A percentile compares a stretch with the other conserved stretches of the same genome.
Conservation (phyloP, 2,797 vertebrate species). For the Ispidina picta region DNA sequence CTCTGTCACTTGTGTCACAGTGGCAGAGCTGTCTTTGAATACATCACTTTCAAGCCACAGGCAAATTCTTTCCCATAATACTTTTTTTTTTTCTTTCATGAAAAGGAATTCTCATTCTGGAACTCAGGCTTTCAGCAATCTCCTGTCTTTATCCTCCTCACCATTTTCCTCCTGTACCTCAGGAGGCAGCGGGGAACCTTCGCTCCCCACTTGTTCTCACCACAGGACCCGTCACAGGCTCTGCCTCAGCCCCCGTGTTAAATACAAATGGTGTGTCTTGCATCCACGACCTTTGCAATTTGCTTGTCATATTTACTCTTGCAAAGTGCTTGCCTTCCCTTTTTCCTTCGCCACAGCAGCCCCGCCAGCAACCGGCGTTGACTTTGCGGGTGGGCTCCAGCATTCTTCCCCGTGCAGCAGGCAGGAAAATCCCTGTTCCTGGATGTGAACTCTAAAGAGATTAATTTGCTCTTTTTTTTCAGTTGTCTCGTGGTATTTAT, state of each 20-base stretch:
- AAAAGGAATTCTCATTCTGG: neutral
- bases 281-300: neutral
- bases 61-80: neutral
- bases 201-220: neutral
- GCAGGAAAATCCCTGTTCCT: neutral
- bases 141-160: neutral
- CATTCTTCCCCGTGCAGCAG: neutral
- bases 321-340: neutral
- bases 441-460: neutral
- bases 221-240: neutral
- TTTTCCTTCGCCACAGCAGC: neutral
- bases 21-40: neutral
- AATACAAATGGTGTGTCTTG: neutral
- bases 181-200: neutral
- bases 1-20: neutral
- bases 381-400: neutral
- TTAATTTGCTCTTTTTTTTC: neutral
- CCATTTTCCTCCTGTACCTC: neutral
- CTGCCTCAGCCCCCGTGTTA: neutral
- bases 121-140: neutral
- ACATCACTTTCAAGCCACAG: neutral
- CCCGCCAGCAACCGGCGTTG: neutral
- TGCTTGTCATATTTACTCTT: neutral
- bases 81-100: neutral
- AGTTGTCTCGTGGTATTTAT: neutral